Percentiles rank a stretch among this genome's conserved stretches.
These are phyloP conservation scores for Sigmodon hispidus DNA, from an alignment of 2,113 vertebrate genomes.

Conservation along the genomic window DNA sequence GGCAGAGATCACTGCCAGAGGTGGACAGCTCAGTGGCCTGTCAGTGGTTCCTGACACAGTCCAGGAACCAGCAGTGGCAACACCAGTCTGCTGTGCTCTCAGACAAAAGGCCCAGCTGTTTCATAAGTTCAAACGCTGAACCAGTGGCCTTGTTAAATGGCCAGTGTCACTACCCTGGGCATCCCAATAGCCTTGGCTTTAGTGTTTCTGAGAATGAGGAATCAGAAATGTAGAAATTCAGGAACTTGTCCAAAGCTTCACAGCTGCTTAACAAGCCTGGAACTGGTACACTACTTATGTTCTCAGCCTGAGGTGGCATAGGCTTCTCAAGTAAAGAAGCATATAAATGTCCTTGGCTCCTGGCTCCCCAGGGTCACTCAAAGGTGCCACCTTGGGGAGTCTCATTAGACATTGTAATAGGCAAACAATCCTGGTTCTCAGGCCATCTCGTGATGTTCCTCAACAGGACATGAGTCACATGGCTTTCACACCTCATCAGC, in stretches of 20 bases:
- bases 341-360: background rate
- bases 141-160: fast-evolving
- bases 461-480: fast-evolving
- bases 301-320: background rate
- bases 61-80: too few species aligned
- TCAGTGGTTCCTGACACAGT: too few species aligned
- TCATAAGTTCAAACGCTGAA: background rate
- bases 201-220: background rate
- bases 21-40: too few species aligned
- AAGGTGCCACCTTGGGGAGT: fast-evolving
- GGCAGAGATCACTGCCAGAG: background rate
- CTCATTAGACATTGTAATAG: fast-evolving
- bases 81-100: background rate
- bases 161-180: background rate
- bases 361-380: background rate
- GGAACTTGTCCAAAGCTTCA: background rate
- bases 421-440: background rate
- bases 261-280: background rate
- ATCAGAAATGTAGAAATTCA: background rate
- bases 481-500: fast-evolving
- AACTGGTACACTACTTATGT: background rate
- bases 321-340: background rate
- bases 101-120: background rate
- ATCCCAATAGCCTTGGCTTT: background rate
- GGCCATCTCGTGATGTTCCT: fast-evolving